Evolutionary conservation across 1,140 invertebrate species (phyloP), one percentile per base, ranked within the genome.

Genomic region (Ericerus pela): DNA sequence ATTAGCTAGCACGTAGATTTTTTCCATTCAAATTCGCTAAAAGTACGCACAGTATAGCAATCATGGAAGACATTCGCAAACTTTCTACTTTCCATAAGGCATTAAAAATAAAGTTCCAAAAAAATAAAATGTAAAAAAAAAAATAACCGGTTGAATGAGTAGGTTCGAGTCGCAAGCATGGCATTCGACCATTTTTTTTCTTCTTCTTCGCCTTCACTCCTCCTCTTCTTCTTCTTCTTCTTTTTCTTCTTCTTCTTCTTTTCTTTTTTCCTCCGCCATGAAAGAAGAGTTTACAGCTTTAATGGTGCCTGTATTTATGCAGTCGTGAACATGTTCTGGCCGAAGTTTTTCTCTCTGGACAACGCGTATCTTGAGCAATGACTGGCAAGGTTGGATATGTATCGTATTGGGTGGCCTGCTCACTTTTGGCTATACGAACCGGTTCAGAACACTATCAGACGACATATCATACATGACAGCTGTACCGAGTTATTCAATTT

Each of bases 391-490:
- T 47, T 47, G 41, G 41, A 47, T 47, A 24, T 47, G 41, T 47
- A 47, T 20, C 41, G 22, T 47, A 47, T 47, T 47, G 41, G 41
- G 41, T 47, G 41, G 41, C 41, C 41, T 47, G 41, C 41, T 47
- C 41, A 47, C 41, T 47, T 47, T 47, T 47, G 41, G 41, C 41
- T 47, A n/a, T n/a, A 24, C 41, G 41, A 47, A 47, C 41, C 41
- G 41, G 41, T 47, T 24, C 41, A 24, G 41, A 47, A 47, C 41
- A 47, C 41, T 47, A 47, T 47, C 41, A 47, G 26, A 47, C 41
- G 41, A 47, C 41, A 47, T 47, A 47, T 47, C 41, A 47, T 47
- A 47, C 41, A 47, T 47, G 41, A 47, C 41, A 47, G 41, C 41
- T 47, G 41, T 47, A 47, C 41, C 16, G 41, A 47, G 20, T 47